Percentiles rank a stretch among this genome's conserved stretches.
phyloP scores from a whole-genome alignment of 2,888 invertebrate genomes.

The Chelonus formosanus region DNA sequence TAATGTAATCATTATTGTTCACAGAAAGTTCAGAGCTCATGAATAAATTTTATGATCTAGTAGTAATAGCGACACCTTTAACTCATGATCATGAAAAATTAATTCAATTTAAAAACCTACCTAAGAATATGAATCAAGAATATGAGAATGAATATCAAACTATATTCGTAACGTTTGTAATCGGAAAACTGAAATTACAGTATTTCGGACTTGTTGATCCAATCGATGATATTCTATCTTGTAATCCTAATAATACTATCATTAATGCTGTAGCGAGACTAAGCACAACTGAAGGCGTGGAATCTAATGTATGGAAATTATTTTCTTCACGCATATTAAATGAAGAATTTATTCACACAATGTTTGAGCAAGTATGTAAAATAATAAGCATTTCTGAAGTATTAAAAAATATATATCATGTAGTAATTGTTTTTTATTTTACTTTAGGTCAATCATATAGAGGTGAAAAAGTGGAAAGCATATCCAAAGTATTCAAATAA shows the following conservation, averaged over 20 bases:
- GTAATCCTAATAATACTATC: conserved; percentile 60
- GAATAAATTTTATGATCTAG: conserved; percentile 66
- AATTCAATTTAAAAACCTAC: conserved; percentile 66
- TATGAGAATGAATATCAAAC: conserved; percentile 67
- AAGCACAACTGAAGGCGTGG: conserved; percentile 54
- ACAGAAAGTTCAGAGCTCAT: conserved; percentile 46
- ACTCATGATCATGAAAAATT: conserved; percentile 61
- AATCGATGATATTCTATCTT: conserved; percentile 64
- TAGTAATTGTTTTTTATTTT: not conserved
- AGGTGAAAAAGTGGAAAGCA: conserved; percentile 67
- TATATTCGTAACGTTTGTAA: conserved; percentile 69
- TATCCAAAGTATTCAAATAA: conserved; percentile 67
- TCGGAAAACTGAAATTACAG: conserved; percentile 66
- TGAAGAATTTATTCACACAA: conserved; percentile 61
- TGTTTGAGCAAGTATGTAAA: conserved; percentile 64
- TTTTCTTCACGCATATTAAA: conserved; percentile 67
- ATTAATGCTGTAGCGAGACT: conserved; percentile 66
- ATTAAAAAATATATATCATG: not conserved
- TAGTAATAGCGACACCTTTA: conserved; percentile 70
- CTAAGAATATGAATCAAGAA: conserved; percentile 47
- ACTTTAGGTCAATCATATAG: conserved; percentile 50
- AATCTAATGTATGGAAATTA: conserved; percentile 68
- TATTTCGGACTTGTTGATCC: conserved; percentile 63
- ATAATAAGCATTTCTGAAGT: too few species aligned
- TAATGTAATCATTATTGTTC: conserved; percentile 14